Percentiles rank a stretch among this genome's conserved stretches.
phyloP scores from a whole-genome alignment of 2,888 invertebrate genomes.

The Melanargia galathea region DNA sequence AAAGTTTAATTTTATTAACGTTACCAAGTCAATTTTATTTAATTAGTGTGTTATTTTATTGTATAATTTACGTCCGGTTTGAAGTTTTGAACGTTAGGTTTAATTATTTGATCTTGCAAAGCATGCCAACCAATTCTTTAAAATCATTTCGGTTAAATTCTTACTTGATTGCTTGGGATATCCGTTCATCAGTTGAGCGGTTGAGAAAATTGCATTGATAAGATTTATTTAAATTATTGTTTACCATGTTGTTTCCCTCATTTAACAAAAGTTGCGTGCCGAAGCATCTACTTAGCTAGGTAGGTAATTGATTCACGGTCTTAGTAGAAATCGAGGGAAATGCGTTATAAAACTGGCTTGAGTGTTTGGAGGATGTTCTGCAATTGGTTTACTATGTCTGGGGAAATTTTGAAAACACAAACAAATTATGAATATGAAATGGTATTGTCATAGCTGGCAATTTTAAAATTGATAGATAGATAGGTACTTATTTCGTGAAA shows the following conservation, averaged over 20 bases:
- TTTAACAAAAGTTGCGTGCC: conserved; percentile 33
- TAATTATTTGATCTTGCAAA: background rate
- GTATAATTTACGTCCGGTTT: too few species aligned
- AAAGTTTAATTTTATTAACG: too few species aligned
- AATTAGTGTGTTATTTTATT: too few species aligned
- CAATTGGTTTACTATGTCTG: conserved; percentile 21
- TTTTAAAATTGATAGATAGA: too few species aligned
- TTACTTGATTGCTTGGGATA: conserved; percentile 31
- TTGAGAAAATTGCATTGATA: conserved; percentile 22
- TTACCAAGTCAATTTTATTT: too few species aligned
- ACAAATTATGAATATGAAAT: background rate
- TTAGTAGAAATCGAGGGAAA: conserved; percentile 72
- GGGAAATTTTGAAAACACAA: background rate
- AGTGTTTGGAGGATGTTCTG: conserved; percentile 32
- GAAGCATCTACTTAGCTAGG: conserved; percentile 34
- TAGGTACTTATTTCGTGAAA: too few species aligned
- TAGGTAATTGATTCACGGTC: conserved; percentile 53
- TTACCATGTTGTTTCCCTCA: conserved; percentile 31
- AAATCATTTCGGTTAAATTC: too few species aligned
- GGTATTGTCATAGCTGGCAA: too few species aligned
- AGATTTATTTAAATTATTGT: conserved; percentile 34
- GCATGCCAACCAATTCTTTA: too few species aligned
- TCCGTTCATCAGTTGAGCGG: conserved; percentile 25
- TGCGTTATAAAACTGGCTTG: conserved; percentile 47
- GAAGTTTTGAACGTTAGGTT: too few species aligned